Conservation (phyloP, 2,113 vertebrate species). For the Sturnira hondurensis region DNA sequence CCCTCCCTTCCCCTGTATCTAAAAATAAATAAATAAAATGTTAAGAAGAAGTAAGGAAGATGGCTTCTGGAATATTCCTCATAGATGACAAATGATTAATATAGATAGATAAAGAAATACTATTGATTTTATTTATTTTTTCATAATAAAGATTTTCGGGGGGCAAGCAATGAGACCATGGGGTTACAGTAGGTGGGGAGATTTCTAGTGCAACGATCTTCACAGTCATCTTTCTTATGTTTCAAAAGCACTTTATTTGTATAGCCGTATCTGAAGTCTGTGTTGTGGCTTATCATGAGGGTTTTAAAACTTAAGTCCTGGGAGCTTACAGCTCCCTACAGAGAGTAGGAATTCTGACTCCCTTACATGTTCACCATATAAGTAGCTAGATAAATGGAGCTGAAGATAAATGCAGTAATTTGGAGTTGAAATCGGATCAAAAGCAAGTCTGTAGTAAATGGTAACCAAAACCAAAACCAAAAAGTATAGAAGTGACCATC, state of each 20-base stretch:
- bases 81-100: neutral
- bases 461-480: neutral
- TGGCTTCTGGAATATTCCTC: neutral
- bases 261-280: neutral
- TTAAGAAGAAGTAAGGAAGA: neutral
- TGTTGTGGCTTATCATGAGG: neutral
- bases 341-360: neutral
- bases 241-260: neutral
- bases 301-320: neutral
- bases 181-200: neutral
- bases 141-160: neutral
- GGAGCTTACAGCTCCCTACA: neutral
- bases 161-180: neutral
- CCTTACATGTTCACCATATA: neutral
- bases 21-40: too few relatives aligned
- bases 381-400: neutral
- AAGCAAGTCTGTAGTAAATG: neutral
- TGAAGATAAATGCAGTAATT: neutral
- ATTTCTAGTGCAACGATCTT: neutral
- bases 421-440: neutral
- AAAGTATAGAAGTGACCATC: neutral
- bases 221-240: neutral
- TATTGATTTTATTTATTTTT: conserved; percentile 24
- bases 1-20: too few relatives aligned
- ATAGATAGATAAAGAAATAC: neutral